A percentile compares a stretch with the other conserved stretches of the same genome.
Evolutionary conservation across 2,888 invertebrate species (phyloP).

Genomic region (Hipparchia semele): DNA sequence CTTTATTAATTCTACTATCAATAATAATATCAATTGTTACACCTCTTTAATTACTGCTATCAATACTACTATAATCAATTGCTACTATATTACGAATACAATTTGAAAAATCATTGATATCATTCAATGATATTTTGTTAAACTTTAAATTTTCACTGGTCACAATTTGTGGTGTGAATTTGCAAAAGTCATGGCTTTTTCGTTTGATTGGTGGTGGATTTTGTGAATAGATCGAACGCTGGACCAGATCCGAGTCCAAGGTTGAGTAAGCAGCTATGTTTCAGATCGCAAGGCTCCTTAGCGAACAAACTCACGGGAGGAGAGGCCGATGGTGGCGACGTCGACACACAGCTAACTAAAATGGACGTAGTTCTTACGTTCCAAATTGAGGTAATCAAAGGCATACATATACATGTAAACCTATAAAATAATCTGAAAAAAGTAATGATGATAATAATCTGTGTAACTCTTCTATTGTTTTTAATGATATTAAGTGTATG

Average conservation of each 20-base stretch:
- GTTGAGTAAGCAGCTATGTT: slow-evolving; percentile 85
- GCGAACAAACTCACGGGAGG: slow-evolving; percentile 93
- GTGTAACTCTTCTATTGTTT: too few relatives aligned
- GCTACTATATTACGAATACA: not conserved
- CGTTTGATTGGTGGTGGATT: slow-evolving; percentile 51
- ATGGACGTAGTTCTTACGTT: slow-evolving; percentile 99
- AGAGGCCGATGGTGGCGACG: slow-evolving; percentile 97
- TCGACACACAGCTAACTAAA: slow-evolving; percentile 97
- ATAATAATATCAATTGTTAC: slow-evolving; percentile 7
- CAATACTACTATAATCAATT: not conserved
- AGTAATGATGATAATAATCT: not conserved
- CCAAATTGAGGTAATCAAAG: slow-evolving; percentile 92
- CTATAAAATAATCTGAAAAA: not conserved
- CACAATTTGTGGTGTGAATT: slow-evolving; percentile 13
- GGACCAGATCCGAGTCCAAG: slow-evolving; percentile 83
- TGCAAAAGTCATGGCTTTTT: slow-evolving; percentile 26
- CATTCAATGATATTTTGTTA: slow-evolving; percentile 7
- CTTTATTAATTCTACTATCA: slow-evolving; percentile 6
- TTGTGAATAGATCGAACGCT: slow-evolving; percentile 72
- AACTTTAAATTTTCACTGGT: not conserved
- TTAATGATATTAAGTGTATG: too few relatives aligned
- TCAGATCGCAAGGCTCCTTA: slow-evolving; percentile 95
- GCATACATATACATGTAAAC: not conserved
- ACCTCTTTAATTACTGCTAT: not conserved
- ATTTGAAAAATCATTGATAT: slow-evolving; percentile 14